Evolutionary conservation across 2,113 vertebrate species (phyloP).

Genomic region (Eleginops maclovinus): DNA sequence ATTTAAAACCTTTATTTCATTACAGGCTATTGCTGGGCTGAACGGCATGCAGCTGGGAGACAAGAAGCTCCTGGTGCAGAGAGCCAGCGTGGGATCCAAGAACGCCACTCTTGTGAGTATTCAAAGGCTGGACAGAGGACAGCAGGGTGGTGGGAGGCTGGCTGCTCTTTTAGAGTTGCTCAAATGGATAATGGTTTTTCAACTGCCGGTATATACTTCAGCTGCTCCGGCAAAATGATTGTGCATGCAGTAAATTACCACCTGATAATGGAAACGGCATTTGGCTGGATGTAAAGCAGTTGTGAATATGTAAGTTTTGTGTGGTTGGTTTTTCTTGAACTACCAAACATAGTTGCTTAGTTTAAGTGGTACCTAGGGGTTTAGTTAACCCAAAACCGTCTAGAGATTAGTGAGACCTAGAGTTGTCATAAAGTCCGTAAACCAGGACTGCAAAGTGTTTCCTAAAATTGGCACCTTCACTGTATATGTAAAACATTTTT

Average conservation of each 20-base stretch:
- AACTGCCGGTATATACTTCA: no score
- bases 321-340: no score
- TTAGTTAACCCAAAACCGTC: not conserved
- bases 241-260: not conserved
- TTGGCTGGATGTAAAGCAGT: not conserved
- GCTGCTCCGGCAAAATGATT: no score
- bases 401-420: not conserved
- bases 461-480: not conserved
- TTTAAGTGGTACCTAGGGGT: not conserved
- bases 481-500: not conserved
- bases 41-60: constrained; percentile 95
- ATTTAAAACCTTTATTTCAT: not conserved
- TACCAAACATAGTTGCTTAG: no score
- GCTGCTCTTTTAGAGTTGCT: constrained; percentile 5
- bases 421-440: not conserved
- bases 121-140: constrained; percentile 44
- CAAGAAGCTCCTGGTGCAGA: constrained; percentile 94
- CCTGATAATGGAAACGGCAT: not conserved
- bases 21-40: constrained; percentile 91
- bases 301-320: not conserved
- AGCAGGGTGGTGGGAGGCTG: constrained; percentile 43
- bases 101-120: constrained; percentile 90
- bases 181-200: constrained; percentile 14
- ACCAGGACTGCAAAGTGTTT: not conserved
- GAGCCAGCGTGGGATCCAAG: constrained; percentile 95